These are phyloP conservation scores for Podarcis cretensis DNA, from an alignment of 2,113 vertebrate species.

Conservation along the genomic window DNA sequence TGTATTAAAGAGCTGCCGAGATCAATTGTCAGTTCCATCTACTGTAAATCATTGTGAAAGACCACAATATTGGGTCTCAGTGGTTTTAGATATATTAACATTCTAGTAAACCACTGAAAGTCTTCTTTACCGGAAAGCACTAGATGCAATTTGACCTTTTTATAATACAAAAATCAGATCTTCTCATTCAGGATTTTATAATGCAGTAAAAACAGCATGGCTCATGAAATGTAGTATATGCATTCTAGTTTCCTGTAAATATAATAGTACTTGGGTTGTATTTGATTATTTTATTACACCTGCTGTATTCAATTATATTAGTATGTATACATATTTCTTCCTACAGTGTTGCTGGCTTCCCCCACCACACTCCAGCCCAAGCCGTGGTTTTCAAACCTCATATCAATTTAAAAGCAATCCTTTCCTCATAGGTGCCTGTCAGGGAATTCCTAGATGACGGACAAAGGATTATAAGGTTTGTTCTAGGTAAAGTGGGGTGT, in stretches of 20 bases:
- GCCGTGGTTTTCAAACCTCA: not conserved
- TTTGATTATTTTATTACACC: slow-evolving; percentile 55
- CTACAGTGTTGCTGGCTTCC: not conserved
- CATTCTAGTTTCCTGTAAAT: slow-evolving; percentile 60
- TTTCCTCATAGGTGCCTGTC: not conserved
- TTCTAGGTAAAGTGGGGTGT: not conserved
- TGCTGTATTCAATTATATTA: slow-evolving; percentile 40
- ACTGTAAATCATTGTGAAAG: slow-evolving; percentile 65
- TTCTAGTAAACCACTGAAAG: slow-evolving; percentile 60
- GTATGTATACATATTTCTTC: not conserved
- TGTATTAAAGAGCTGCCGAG: slow-evolving; percentile 56
- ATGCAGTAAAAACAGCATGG: slow-evolving; percentile 11
- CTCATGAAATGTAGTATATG: not conserved
- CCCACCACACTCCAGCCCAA: too few species aligned
- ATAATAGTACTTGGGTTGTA: slow-evolving; percentile 26
- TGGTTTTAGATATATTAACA: slow-evolving; percentile 70
- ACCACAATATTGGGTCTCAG: slow-evolving; percentile 62
- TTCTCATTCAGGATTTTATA: slow-evolving; percentile 63
- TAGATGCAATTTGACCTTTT: slow-evolving; percentile 72
- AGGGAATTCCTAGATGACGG: not conserved
- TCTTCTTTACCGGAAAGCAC: slow-evolving; percentile 62
- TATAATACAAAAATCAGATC: slow-evolving; percentile 68
- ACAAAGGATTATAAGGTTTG: not conserved
- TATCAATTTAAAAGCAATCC: not conserved
- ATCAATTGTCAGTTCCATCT: slow-evolving; percentile 42